These are phyloP conservation scores for Eulithis testata DNA, from an alignment of 2,888 invertebrate genomes.

Conservation along the genomic window DNA sequence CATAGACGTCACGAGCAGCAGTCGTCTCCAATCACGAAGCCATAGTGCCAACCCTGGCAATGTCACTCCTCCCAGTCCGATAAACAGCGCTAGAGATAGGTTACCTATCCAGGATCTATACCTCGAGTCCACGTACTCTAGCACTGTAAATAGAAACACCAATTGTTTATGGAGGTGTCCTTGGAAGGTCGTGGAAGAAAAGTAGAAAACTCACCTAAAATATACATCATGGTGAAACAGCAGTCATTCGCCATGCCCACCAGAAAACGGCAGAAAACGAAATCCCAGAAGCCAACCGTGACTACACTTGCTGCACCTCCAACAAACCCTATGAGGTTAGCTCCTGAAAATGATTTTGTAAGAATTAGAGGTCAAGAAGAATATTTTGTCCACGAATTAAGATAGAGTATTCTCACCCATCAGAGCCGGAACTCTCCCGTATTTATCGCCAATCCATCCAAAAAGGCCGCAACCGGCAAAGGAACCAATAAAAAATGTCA, in stretches of 20 bases:
- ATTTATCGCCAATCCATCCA: conserved; percentile 60
- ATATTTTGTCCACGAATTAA: no score
- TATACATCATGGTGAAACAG: conserved; percentile 94
- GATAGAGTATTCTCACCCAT: conserved; percentile 48
- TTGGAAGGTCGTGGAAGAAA: not conserved
- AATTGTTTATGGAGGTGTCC: not conserved
- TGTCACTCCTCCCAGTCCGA: conserved; percentile 57
- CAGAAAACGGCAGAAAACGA: conserved; percentile 89
- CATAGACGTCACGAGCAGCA: conserved; percentile 57
- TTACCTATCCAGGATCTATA: conserved; percentile 70
- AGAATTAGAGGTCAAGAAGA: not conserved
- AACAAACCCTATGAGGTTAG: conserved; percentile 87
- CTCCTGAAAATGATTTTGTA: conserved; percentile 62
- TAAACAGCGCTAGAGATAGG: conserved; percentile 63
- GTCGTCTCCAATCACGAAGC: conserved; percentile 61
- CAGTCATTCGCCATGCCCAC: conserved; percentile 93
- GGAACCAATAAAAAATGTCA: conserved; percentile 58
- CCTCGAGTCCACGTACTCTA: conserved; percentile 68
- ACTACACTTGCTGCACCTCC: conserved; percentile 88
- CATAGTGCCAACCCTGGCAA: conserved; percentile 65
- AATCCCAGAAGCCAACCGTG: conserved; percentile 87
- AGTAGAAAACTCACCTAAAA: conserved; percentile 87
- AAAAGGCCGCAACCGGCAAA: conserved; percentile 57
- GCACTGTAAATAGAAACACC: conserved; percentile 47
- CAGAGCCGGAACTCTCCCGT: conserved; percentile 61